phyloP scores from a whole-genome alignment of 2,797 vertebrate genomes.

The Tolypeutes matacus region DNA sequence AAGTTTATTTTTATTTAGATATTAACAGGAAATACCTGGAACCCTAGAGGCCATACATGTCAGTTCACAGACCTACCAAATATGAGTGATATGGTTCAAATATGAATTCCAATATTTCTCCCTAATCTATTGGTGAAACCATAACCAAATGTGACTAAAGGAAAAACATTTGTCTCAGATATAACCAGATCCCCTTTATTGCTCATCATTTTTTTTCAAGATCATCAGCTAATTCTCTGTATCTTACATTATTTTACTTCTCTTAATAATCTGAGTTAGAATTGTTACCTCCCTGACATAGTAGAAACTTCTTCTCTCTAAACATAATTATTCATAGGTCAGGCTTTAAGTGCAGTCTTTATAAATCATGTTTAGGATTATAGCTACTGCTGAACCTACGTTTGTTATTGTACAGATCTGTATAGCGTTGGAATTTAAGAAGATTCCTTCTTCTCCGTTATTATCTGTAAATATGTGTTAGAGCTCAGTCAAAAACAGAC shows the following conservation, averaged over 20 bases:
- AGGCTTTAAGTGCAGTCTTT: not conserved
- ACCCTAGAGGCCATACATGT: not conserved
- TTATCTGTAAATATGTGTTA: slow-evolving; percentile 34
- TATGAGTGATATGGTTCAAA: not conserved
- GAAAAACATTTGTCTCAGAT: not conserved
- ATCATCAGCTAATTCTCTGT: not conserved
- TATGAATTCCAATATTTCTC: not conserved
- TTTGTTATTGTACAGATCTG: not conserved
- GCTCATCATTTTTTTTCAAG: not conserved
- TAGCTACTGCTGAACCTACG: not conserved
- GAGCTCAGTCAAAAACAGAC: not conserved
- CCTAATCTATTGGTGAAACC: not conserved
- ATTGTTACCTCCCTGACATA: not conserved
- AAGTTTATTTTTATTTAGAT: slow-evolving; percentile 23
- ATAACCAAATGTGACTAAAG: not conserved
- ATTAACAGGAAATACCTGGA: slow-evolving; percentile 12
- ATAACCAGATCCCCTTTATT: not conserved
- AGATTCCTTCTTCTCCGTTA: not conserved
- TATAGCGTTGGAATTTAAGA: slow-evolving; percentile 35
- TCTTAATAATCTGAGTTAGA: not conserved
- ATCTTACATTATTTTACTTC: not conserved
- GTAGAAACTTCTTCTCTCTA: not conserved
- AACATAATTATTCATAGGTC: slow-evolving; percentile 36
- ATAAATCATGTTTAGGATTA: slow-evolving; percentile 29
- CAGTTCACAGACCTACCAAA: not conserved